Evolutionary conservation across 2,113 vertebrate species (phyloP).

Genomic region (Tretioscincus oriximinensis): DNA sequence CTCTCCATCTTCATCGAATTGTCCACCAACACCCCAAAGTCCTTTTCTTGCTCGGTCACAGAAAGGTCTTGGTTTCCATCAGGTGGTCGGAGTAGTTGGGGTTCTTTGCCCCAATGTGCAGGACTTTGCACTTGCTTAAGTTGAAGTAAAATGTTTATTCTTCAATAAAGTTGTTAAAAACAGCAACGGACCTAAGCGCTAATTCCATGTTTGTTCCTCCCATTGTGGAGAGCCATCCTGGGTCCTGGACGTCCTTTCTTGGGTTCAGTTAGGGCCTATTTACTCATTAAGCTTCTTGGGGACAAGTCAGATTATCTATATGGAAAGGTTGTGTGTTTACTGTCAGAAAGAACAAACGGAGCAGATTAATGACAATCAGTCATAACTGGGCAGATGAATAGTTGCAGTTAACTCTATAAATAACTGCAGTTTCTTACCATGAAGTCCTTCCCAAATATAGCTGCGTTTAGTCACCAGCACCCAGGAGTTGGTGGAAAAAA

Average conservation of each 20-base stretch:
- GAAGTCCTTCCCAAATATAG: constrained; percentile 12
- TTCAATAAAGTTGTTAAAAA: no score
- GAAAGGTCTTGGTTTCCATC: no score
- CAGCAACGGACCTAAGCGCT: background rate
- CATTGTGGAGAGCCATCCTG: background rate
- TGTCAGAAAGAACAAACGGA: background rate
- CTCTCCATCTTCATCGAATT: no score
- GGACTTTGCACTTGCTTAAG: no score
- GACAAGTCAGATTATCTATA: background rate
- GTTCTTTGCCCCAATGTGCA: no score
- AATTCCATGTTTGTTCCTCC: background rate
- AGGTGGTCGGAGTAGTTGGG: no score
- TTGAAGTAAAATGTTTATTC: no score
- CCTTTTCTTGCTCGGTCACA: no score
- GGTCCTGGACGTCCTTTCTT: background rate
- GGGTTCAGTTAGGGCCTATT: background rate
- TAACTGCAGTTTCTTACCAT: background rate
- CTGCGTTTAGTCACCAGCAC: background rate
- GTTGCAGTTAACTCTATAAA: constrained; percentile 19
- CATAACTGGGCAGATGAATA: background rate
- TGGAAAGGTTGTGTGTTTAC: background rate
- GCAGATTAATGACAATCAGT: background rate
- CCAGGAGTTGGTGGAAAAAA: background rate
- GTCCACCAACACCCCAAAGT: no score
- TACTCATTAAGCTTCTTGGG: no score